Evolutionary conservation across 2,888 invertebrate species (phyloP).

Genomic region (Caenorhabditis wallacei): DNA sequence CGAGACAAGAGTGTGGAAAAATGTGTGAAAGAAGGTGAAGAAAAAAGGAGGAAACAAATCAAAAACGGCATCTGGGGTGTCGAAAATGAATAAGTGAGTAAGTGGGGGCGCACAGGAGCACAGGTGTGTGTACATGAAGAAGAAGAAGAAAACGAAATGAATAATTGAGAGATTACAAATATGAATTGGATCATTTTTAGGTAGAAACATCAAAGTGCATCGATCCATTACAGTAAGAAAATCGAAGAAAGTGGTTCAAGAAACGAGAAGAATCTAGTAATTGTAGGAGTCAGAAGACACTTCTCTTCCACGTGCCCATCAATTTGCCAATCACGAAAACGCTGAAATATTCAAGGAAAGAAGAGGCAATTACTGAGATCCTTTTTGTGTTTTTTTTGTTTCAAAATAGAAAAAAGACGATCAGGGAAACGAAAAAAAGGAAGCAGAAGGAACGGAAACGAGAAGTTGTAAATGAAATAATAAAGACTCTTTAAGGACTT

Average conservation of each 20-base stretch:
- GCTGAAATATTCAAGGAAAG: conserved; percentile 59
- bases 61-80: conserved; percentile 54
- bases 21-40: conserved; percentile 24
- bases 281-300: conserved; percentile 13
- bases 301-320: conserved; percentile 29
- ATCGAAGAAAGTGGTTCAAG: not conserved
- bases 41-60: conserved; percentile 51
- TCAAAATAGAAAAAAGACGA: not conserved
- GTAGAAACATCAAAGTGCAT: conserved; percentile 24
- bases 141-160: conserved; percentile 32
- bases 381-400: conserved; percentile 18
- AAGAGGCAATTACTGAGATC: conserved; percentile 39
- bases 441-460: conserved; percentile 23
- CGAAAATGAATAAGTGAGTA: conserved; percentile 63
- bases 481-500: not conserved
- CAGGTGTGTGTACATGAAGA: conserved; percentile 32
- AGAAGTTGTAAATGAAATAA: conserved; percentile 41
- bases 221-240: conserved; percentile 6
- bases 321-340: conserved; percentile 55
- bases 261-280: not conserved
- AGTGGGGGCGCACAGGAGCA: conserved; percentile 23
- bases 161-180: conserved; percentile 54
- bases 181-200: conserved; percentile 36
- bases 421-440: not conserved
- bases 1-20: conserved; percentile 45